Conservation (phyloP, 1,140 invertebrate species). For the Neodiprion lecontei region DNA sequence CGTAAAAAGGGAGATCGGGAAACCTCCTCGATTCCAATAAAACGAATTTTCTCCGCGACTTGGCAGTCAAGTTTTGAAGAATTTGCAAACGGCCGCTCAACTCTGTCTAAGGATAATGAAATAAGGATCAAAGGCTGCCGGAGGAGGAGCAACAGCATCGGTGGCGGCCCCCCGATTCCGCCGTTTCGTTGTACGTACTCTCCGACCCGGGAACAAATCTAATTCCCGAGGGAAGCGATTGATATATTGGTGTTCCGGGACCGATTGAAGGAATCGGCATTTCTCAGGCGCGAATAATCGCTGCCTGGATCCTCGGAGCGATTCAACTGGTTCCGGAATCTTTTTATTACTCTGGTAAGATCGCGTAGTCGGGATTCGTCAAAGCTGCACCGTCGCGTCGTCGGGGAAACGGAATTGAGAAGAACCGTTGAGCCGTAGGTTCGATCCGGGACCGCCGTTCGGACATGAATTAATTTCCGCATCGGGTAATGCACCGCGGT, state of each 20-base stretch:
- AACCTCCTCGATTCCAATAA: constrained; percentile 50
- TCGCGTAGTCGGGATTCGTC: too few species aligned
- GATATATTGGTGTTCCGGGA: constrained; percentile 1
- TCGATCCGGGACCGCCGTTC: not conserved
- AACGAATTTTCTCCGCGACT: constrained; percentile 54
- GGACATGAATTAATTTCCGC: not conserved
- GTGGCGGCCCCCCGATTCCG: not conserved
- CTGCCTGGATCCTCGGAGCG: too few species aligned
- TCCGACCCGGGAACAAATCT: constrained; percentile 7
- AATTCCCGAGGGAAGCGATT: constrained; percentile 15
- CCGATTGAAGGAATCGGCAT: not conserved
- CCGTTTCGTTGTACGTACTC: not conserved
- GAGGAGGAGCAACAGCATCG: constrained; percentile 5
- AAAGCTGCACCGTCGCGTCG: too few species aligned
- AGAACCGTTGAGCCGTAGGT: not conserved
- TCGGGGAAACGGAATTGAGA: too few species aligned
- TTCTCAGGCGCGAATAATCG: not conserved
- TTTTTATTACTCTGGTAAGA: too few species aligned
- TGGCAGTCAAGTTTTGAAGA: constrained; percentile 50
- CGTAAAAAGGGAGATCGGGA: not conserved
- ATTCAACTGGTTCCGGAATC: too few species aligned
- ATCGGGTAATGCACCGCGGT: not conserved
- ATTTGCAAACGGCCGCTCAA: constrained; percentile 54
- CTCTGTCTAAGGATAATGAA: constrained; percentile 51
- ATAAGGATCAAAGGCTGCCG: constrained; percentile 58